Evolutionary conservation across 2,888 invertebrate genomes (phyloP).

Genomic region (Caenorhabditis sp.): DNA sequence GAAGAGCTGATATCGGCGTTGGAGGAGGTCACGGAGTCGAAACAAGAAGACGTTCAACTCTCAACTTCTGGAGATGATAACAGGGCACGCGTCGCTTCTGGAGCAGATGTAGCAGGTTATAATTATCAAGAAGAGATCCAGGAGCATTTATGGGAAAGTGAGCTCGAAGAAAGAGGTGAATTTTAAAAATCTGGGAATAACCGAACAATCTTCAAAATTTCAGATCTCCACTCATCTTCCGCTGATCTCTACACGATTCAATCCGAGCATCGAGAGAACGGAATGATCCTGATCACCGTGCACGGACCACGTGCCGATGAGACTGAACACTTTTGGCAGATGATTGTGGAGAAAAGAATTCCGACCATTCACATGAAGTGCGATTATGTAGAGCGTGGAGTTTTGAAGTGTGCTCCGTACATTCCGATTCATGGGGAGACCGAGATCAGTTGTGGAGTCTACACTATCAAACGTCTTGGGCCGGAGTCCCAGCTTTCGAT

Average conservation of each 20-base stretch:
- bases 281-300: constrained; percentile 1
- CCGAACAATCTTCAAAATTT: background rate
- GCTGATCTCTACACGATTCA: background rate
- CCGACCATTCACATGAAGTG: constrained; percentile 23
- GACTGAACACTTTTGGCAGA: constrained; percentile 33
- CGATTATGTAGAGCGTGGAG: background rate
- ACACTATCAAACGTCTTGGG: constrained; percentile 34
- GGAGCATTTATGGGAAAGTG: background rate
- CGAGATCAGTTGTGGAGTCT: constrained; percentile 1
- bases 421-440: background rate
- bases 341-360: constrained; percentile 43
- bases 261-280: constrained; percentile 9
- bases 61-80: background rate
- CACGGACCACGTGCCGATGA: constrained; percentile 6
- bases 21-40: background rate
- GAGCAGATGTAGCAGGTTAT: constrained; percentile 8
- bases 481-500: background rate
- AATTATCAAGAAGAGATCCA: background rate
- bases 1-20: background rate
- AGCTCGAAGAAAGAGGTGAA: background rate
- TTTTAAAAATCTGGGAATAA: no score
- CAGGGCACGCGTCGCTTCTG: background rate
- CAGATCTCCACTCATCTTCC: background rate
- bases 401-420: constrained; percentile 23
- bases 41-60: background rate